Evolutionary conservation across 2,888 invertebrate species (phyloP).

Genomic region (Protophormia terraenovae): DNA sequence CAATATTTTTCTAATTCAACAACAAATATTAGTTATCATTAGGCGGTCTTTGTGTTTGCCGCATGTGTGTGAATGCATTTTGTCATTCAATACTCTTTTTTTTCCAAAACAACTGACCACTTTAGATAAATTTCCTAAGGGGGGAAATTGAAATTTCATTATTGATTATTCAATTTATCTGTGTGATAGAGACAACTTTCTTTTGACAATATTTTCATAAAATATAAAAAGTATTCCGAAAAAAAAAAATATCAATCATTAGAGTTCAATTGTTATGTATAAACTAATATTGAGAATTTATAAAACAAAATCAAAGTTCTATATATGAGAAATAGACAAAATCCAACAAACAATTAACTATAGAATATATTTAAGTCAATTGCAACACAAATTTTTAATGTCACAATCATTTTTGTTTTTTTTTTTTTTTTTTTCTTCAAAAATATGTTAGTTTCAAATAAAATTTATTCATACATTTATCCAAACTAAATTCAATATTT

Average conservation of each 20-base stretch:
- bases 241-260: background rate
- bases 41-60: background rate
- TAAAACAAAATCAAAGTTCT: too few relatives aligned
- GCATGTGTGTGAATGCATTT: background rate
- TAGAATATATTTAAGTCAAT: too few relatives aligned
- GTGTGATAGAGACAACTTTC: background rate
- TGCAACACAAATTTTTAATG: too few relatives aligned
- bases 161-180: constrained; percentile 21
- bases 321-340: too few relatives aligned
- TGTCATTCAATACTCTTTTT: background rate
- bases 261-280: background rate
- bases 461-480: background rate
- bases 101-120: background rate
- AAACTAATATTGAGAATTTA: too few relatives aligned
- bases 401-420: too few relatives aligned
- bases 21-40: constrained; percentile 5
- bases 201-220: background rate
- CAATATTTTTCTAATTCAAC: background rate
- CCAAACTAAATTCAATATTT: background rate
- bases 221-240: background rate
- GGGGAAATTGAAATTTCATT: background rate
- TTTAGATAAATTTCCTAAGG: constrained; percentile 1
- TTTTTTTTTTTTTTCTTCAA: too few relatives aligned
- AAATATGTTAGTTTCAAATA: too few relatives aligned
- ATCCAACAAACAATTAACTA: too few relatives aligned